Percentiles rank a stretch among this genome's conserved stretches.
Conservation (phyloP, 2,888 invertebrate species). For the Lasioglossum vierecki region DNA sequence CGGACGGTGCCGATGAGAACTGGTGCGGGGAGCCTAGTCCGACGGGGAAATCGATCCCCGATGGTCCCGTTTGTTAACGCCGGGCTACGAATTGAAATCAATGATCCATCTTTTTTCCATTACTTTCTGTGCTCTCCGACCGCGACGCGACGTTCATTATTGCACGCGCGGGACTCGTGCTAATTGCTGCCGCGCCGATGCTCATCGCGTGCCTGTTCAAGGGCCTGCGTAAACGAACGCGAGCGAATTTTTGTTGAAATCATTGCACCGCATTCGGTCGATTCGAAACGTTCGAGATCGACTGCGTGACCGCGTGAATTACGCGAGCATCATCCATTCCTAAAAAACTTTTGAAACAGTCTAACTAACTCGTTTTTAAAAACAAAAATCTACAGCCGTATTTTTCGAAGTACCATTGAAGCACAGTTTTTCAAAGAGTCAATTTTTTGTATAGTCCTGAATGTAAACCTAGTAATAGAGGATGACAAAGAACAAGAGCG, state of each 20-base stretch:
- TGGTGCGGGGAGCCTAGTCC: neutral
- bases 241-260: neutral
- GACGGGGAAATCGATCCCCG: slow-evolving; percentile 17
- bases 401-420: neutral
- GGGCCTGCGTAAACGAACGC: neutral
- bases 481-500: neutral
- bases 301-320: too few relatives aligned
- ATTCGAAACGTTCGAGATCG: neutral
- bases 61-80: neutral
- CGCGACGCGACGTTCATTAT: neutral
- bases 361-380: neutral
- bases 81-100: slow-evolving; percentile 9
- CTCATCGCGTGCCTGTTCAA: neutral
- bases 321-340: too few relatives aligned
- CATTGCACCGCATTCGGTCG: neutral
- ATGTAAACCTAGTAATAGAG: neutral
- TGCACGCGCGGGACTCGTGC: slow-evolving; percentile 4
- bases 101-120: slow-evolving; percentile 16
- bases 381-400: too few relatives aligned
- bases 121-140: neutral
- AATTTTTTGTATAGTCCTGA: neutral
- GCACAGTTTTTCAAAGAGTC: neutral
- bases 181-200: neutral
- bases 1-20: slow-evolving; percentile 10
- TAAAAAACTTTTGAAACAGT: neutral